Evolutionary conservation across 2,797 vertebrate species (phyloP).

Genomic region (Lepidocolaptes lacrymiger): DNA sequence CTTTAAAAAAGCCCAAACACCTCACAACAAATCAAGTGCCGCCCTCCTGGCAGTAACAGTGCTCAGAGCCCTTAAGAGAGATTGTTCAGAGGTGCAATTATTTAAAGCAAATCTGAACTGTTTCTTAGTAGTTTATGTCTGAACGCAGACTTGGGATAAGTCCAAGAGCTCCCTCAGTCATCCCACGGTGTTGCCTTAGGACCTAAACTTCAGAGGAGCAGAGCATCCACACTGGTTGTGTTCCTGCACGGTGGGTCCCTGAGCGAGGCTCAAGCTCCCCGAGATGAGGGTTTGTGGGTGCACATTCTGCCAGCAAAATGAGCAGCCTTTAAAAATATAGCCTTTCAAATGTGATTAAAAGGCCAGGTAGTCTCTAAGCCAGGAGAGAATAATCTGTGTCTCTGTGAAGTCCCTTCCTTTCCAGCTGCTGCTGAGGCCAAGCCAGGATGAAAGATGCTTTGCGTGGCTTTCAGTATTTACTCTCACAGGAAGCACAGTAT

Average conservation of each 20-base stretch:
- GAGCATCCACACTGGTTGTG: neutral
- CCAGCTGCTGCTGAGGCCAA: neutral
- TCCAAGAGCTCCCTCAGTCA: neutral
- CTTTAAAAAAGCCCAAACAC: neutral
- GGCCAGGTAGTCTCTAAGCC: slow-evolving; percentile 15
- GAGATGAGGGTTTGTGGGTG: neutral
- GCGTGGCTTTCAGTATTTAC: slow-evolving; percentile 52
- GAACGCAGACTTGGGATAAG: neutral
- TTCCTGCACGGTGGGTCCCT: neutral
- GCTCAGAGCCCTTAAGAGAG: neutral
- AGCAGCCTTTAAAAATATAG: slow-evolving; percentile 17
- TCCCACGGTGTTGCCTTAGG: neutral
- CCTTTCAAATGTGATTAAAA: neutral
- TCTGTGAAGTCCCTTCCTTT: slow-evolving; percentile 33
- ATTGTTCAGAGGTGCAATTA: neutral
- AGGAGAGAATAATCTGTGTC: slow-evolving; percentile 39
- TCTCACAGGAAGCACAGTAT: slow-evolving; percentile 69
- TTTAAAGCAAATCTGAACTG: neutral
- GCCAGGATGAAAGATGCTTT: slow-evolving; percentile 54
- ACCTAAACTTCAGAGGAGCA: neutral
- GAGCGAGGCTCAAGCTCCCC: neutral
- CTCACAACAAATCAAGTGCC: neutral
- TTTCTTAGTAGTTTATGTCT: neutral
- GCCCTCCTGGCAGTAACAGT: neutral
- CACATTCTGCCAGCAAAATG: neutral